Conservation (phyloP, 2,113 vertebrate genomes). For the Pterocles gutturalis region DNA sequence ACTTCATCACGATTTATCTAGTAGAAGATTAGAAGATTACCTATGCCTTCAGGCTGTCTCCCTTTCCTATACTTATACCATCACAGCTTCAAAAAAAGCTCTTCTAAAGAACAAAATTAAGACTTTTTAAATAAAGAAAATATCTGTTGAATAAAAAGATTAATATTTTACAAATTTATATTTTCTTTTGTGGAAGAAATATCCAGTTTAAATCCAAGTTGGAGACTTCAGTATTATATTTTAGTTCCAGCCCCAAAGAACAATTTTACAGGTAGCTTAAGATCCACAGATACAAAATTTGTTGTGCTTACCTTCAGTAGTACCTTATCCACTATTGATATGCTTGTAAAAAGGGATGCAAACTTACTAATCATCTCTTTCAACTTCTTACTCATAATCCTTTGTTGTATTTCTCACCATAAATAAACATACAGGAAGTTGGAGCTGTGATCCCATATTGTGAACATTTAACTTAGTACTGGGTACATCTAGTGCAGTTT, state of each 20-base stretch:
- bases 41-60: background rate
- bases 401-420: background rate
- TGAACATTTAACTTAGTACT: background rate
- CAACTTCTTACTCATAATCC: background rate
- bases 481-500: background rate
- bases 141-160: background rate
- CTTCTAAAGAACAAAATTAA: background rate
- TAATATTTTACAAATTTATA: background rate
- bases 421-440: background rate
- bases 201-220: background rate
- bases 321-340: background rate
- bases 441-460: background rate
- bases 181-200: background rate
- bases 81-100: background rate
- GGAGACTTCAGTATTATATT: background rate
- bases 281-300: background rate
- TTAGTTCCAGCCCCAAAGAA: background rate
- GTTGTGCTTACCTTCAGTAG: background rate
- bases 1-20: background rate
- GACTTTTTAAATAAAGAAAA: background rate
- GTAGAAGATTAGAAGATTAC: background rate
- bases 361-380: background rate
- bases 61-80: background rate
- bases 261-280: background rate
- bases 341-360: background rate